Percentiles rank a stretch among this genome's conserved stretches.
These are phyloP conservation scores for Eristalinus aeneus DNA, from an alignment of 2,888 invertebrate genomes.

Conservation along the genomic window DNA sequence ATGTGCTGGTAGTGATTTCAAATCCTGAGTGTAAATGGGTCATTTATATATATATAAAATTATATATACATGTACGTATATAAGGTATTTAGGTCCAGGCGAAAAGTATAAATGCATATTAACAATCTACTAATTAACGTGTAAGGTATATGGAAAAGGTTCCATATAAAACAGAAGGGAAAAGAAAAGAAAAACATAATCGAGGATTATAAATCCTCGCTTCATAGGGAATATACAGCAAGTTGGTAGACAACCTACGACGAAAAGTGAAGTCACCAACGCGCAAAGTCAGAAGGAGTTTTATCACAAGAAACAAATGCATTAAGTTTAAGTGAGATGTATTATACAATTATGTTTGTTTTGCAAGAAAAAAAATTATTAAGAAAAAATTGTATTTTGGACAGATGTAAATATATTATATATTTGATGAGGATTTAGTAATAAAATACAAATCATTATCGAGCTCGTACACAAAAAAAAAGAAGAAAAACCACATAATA, in stretches of 20 bases:
- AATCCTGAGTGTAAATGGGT: neutral
- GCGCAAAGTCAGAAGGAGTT: constrained; percentile 21
- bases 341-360: constrained; percentile 53
- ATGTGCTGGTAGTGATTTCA: constrained; percentile 24
- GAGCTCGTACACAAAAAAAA: constrained; percentile 4
- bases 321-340: constrained; percentile 49
- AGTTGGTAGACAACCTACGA: constrained; percentile 31
- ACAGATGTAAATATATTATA: constrained; percentile 66
- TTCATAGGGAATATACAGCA: constrained; percentile 6
- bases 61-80: neutral
- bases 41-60: neutral
- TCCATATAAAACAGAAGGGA: neutral
- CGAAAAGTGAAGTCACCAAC: constrained; percentile 29
- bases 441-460: constrained; percentile 47
- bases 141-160: constrained; percentile 6
- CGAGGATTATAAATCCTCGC: constrained; percentile 58
- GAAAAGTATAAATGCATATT: constrained; percentile 44
- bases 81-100: constrained; percentile 8
- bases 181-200: neutral
- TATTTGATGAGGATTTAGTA: constrained; percentile 49
- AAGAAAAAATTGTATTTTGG: constrained; percentile 35
- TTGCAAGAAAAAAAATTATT: constrained; percentile 23
- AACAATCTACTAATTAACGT: constrained; percentile 43
- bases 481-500: constrained; percentile 11
- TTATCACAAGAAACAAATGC: constrained; percentile 30